Conservation (phyloP, 2,888 invertebrate species). For the Drosophila glabriapex region DNA sequence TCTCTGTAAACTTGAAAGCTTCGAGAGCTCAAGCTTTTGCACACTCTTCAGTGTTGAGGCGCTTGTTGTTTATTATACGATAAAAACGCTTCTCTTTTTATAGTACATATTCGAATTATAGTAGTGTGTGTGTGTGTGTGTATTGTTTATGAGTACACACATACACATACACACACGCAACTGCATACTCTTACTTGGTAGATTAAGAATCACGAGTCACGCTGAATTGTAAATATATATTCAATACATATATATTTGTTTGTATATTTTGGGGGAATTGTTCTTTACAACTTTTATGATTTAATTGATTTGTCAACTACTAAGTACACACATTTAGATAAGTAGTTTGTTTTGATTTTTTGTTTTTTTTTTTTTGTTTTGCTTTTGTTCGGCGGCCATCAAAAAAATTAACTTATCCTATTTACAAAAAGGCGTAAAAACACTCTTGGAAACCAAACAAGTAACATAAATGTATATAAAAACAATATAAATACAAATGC, state of each 20-base stretch:
- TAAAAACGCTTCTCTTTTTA: conserved; percentile 59
- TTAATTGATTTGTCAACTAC: conserved; percentile 65
- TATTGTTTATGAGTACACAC: background rate
- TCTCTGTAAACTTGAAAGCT: conserved; percentile 21
- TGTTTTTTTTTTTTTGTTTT: conserved; percentile 17
- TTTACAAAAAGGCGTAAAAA: conserved; percentile 62
- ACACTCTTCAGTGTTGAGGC: conserved; percentile 15
- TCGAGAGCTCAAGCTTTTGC: conserved; percentile 8
- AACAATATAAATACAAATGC: conserved; percentile 36
- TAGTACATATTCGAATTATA: conserved; percentile 58
- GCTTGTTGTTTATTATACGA: conserved; percentile 51
- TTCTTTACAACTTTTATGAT: conserved; percentile 46
- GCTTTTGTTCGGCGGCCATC: conserved; percentile 43
- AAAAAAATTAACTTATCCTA: conserved; percentile 66
- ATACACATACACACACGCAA: background rate
- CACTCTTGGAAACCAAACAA: conserved; percentile 30
- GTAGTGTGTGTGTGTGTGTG: conserved; percentile 28
- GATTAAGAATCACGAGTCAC: conserved; percentile 69
- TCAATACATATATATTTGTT: conserved; percentile 39
- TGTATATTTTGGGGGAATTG: conserved; percentile 32
- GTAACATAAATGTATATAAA: conserved; percentile 43
- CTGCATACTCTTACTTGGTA: conserved; percentile 32
- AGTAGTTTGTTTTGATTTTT: conserved; percentile 20
- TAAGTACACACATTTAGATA: conserved; percentile 69
- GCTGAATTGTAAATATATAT: conserved; percentile 55